Conservation (phyloP, 1,140 invertebrate species). For the Oscheius sp. region DNA sequence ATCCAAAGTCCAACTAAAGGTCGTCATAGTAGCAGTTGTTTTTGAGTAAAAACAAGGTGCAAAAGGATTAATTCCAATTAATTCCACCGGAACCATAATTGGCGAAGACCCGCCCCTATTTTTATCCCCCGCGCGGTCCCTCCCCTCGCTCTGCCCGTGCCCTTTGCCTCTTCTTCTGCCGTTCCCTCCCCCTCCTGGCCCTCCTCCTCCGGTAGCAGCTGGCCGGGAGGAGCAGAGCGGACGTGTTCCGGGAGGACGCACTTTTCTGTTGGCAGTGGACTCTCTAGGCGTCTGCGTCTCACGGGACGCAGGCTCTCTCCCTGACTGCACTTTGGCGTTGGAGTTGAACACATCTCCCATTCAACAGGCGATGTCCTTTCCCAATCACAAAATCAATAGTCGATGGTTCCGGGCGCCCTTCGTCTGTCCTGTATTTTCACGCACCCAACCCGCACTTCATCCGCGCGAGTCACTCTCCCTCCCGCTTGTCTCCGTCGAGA, state of each 20-base stretch:
- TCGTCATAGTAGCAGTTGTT: background rate
- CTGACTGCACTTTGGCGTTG: background rate
- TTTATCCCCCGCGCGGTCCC: background rate
- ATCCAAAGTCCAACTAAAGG: background rate
- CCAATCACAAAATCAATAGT: conserved; percentile 9
- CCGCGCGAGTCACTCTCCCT: background rate
- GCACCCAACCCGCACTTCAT: background rate
- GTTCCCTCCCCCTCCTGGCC: background rate
- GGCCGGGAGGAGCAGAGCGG: background rate
- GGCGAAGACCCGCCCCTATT: too few relatives aligned
- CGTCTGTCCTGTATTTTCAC: background rate
- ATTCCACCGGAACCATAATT: too few relatives aligned
- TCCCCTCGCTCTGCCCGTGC: background rate
- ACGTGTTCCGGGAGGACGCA: background rate
- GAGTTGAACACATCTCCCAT: background rate
- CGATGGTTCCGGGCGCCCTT: background rate
- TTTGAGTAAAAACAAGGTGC: background rate
- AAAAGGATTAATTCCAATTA: too few relatives aligned
- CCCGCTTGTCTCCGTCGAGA: background rate
- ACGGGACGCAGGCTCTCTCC: background rate
- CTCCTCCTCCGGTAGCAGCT: background rate
- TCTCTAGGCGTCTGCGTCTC: background rate
- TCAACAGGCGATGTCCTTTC: conserved; percentile 6
- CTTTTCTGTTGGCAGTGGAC: conserved; percentile 2
- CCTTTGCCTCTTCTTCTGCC: background rate